phyloP scores from a whole-genome alignment of 2,113 vertebrate species.

The Oncorhynchus tshawytscha region DNA sequence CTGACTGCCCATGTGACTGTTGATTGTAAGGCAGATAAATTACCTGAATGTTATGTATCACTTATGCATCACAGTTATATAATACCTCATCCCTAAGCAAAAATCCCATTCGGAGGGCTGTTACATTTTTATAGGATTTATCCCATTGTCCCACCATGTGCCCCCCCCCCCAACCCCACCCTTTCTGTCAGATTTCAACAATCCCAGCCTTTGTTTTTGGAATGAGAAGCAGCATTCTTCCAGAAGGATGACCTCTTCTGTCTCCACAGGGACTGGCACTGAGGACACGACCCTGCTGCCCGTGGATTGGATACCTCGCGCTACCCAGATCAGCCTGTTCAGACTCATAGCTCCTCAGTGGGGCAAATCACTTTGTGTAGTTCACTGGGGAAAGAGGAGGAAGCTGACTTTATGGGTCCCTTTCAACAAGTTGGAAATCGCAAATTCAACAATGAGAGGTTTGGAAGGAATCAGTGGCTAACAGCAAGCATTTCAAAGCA shows the following conservation, averaged over 20 bases:
- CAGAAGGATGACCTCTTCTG: slow-evolving; percentile 65
- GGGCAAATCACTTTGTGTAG: neutral
- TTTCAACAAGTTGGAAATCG: no score
- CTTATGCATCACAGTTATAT: slow-evolving; percentile 23
- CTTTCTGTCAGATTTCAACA: slow-evolving; percentile 59
- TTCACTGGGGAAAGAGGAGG: neutral
- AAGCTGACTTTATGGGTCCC: neutral
- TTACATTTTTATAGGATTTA: slow-evolving; percentile 60
- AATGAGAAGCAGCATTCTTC: slow-evolving; percentile 71
- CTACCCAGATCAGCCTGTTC: slow-evolving; percentile 31
- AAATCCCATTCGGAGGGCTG: slow-evolving; percentile 43
- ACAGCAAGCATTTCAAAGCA: no score
- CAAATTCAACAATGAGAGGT: no score
- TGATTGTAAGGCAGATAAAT: slow-evolving; percentile 45
- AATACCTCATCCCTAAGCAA: slow-evolving; percentile 31
- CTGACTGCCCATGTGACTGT: slow-evolving; percentile 42
- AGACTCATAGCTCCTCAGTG: slow-evolving; percentile 24
- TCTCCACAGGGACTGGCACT: slow-evolving; percentile 61
- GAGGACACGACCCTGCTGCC: slow-evolving; percentile 41
- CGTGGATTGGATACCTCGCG: slow-evolving; percentile 44
- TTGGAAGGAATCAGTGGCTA: no score
- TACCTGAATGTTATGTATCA: slow-evolving; percentile 19
- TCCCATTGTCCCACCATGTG: slow-evolving; percentile 61
- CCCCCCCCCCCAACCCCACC: slow-evolving; percentile 6
- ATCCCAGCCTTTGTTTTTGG: slow-evolving; percentile 68